A percentile compares a stretch with the other conserved stretches of the same genome.
These are phyloP conservation scores for Alsophila aescularia DNA, from an alignment of 2,888 invertebrate genomes.

Conservation along the genomic window DNA sequence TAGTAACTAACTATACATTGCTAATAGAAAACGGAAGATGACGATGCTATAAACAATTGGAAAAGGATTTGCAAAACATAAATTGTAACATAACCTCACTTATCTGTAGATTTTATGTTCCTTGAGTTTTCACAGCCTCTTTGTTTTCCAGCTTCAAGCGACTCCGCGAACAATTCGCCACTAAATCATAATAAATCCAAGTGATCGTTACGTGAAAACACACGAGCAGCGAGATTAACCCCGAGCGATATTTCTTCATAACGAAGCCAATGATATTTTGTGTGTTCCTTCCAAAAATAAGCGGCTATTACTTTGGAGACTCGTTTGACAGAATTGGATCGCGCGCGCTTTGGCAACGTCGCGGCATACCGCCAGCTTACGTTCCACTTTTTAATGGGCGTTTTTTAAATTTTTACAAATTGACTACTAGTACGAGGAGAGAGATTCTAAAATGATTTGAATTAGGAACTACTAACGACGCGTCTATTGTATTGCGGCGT, in stretches of 20 bases:
- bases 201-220: conserved; percentile 49
- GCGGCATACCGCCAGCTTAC: conserved; percentile 35
- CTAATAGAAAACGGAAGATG: too few relatives aligned
- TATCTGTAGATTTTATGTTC: background rate
- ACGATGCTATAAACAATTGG: too few relatives aligned
- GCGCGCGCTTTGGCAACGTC: conserved; percentile 63
- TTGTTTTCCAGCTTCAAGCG: conserved; percentile 2
- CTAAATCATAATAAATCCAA: conserved; percentile 41
- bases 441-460: conserved; percentile 33
- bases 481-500: conserved; percentile 22
- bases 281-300: conserved; percentile 76
- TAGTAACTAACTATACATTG: too few relatives aligned
- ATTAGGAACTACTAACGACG: conserved; percentile 27
- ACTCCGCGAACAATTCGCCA: conserved; percentile 22
- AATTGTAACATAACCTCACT: too few relatives aligned
- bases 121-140: conserved; percentile 2
- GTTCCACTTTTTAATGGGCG: conserved; percentile 39
- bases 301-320: conserved; percentile 69
- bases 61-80: background rate
- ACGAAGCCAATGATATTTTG: conserved; percentile 64
- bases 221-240: conserved; percentile 46
- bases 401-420: conserved; percentile 42
- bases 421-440: conserved; percentile 40
- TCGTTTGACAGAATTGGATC: conserved; percentile 77
- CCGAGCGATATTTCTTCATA: conserved; percentile 59